Conservation (phyloP, 2,797 vertebrate species). For the Tragelaphus oryx region DNA sequence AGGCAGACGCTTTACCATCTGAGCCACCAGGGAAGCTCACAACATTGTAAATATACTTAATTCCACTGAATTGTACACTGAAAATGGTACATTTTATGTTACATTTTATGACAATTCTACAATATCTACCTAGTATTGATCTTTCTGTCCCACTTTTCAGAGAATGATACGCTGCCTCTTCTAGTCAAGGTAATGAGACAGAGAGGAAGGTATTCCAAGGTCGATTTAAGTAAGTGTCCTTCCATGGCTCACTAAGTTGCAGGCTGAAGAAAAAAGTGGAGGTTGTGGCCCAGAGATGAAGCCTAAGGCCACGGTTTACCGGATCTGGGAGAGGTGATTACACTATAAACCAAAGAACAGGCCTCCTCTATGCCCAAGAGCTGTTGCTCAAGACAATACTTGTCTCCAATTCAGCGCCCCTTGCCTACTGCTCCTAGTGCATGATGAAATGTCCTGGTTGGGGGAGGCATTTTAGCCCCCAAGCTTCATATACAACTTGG, state of each 20-base stretch:
- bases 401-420: neutral
- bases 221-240: neutral
- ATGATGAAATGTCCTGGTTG: neutral
- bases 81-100: neutral
- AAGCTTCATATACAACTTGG: neutral
- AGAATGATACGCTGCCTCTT: neutral
- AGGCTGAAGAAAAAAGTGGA: neutral
- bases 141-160: neutral
- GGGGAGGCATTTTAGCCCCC: neutral
- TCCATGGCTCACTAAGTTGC: neutral
- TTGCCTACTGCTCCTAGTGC: neutral
- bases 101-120: neutral
- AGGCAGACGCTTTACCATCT: too few species aligned
- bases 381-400: neutral
- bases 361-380: neutral
- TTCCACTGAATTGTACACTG: neutral
- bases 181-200: neutral
- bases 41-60: neutral
- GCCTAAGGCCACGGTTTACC: neutral
- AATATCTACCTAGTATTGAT: neutral
- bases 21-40: too few species aligned
- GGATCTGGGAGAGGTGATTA: neutral
- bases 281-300: neutral
- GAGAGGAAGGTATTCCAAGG: neutral
- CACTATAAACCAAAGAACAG: neutral